phyloP scores from a whole-genome alignment of 2,113 vertebrate species.

The Chaetorhynchus papuensis region DNA sequence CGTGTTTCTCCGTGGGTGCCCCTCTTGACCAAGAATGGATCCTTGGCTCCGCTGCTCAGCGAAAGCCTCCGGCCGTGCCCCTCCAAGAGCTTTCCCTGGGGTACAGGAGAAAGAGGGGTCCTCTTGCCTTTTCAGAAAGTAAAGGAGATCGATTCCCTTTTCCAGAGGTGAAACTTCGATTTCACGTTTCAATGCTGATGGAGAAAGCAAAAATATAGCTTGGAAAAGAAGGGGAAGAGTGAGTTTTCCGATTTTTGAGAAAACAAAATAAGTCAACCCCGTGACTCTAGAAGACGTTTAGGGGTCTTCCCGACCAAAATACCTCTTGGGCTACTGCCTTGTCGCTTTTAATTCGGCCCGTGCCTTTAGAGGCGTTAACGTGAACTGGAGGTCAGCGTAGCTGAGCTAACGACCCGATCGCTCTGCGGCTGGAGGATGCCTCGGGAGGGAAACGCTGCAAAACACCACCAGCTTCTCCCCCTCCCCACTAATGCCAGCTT shows the following conservation, averaged over 20 bases:
- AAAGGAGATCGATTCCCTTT: not conserved
- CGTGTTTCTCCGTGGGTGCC: not conserved
- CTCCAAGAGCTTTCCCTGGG: too few relatives aligned
- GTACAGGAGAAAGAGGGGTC: not conserved
- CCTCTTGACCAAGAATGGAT: too few relatives aligned
- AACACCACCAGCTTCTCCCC: rapidly evolving
- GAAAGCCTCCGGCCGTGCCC: not conserved
- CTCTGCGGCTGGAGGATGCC: not conserved
- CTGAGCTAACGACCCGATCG: not conserved
- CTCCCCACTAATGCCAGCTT: not conserved
- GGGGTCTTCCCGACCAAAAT: not conserved
- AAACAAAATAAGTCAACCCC: not conserved
- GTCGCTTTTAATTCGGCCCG: not conserved
- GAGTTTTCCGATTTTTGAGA: not conserved
- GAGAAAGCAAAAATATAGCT: not conserved
- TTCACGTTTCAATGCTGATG: not conserved
- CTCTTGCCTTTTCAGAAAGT: not conserved
- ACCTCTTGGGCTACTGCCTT: not conserved
- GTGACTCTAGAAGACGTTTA: not conserved
- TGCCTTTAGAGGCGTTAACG: not conserved
- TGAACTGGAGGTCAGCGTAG: not conserved
- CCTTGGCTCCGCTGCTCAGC: not conserved
- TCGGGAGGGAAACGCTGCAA: not conserved
- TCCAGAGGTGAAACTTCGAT: not conserved
- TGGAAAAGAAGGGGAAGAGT: not conserved